These are phyloP conservation scores for Oligia strigilis DNA, from an alignment of 2,888 invertebrate species.

Conservation along the genomic window DNA sequence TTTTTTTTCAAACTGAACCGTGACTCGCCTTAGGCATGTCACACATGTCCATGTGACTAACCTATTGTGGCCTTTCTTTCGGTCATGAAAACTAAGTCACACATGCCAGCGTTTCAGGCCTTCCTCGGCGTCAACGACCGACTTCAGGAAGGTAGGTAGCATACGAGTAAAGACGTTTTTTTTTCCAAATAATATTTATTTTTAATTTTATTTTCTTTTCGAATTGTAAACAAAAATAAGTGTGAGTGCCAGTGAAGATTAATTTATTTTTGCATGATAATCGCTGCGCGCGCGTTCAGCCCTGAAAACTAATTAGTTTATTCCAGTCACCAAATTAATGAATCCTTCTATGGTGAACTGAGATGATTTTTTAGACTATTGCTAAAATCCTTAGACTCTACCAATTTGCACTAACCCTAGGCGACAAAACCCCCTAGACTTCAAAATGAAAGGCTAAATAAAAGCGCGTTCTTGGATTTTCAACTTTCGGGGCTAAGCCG, in stretches of 20 bases:
- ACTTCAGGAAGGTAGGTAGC: background rate
- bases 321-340: constrained; percentile 32
- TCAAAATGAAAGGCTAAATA: background rate
- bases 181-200: background rate
- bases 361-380: constrained; percentile 6
- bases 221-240: background rate
- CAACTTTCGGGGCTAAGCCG: background rate
- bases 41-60: background rate
- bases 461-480: background rate
- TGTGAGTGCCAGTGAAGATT: background rate
- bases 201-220: background rate
- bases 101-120: too few relatives aligned
- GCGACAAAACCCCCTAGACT: too few relatives aligned
- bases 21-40: too few relatives aligned
- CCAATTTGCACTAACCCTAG: background rate
- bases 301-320: constrained; percentile 45
- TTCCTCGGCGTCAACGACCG: background rate
- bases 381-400: background rate
- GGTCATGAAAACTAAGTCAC: background rate
- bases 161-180: background rate
- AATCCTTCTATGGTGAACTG: constrained; percentile 21
- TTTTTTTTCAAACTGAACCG: background rate
- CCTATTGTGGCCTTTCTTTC: background rate
- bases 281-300: constrained; percentile 16
- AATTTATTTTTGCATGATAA: constrained; percentile 25